Conservation (phyloP, 2,797 vertebrate species). For the Poliocrania exsul region DNA sequence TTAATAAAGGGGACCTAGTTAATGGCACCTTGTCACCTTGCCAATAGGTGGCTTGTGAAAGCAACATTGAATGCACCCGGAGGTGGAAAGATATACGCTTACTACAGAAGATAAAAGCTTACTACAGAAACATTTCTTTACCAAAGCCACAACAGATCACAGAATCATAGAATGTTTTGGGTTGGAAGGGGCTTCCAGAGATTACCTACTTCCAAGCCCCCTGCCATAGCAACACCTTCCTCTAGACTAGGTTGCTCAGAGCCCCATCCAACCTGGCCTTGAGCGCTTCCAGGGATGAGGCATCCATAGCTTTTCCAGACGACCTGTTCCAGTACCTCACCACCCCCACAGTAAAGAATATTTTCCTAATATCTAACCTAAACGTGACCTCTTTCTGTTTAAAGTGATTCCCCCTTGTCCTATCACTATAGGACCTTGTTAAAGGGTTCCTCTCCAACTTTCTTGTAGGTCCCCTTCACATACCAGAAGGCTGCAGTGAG, state of each 20-base stretch:
- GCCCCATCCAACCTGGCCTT: background rate
- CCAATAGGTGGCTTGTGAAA: background rate
- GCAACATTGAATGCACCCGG: background rate
- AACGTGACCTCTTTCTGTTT: background rate
- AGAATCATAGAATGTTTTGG: background rate
- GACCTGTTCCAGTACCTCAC: background rate
- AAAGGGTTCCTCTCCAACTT: background rate
- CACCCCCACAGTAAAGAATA: rapidly evolving
- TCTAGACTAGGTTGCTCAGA: background rate
- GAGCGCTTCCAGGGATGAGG: background rate
- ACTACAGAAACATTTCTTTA: background rate
- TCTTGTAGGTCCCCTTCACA: background rate
- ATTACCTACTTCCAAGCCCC: background rate
- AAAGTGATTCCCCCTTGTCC: background rate
- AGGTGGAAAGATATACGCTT: background rate
- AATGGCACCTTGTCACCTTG: background rate
- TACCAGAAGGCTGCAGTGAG: background rate
- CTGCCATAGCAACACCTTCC: background rate
- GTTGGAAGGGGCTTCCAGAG: background rate
- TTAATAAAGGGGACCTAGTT: background rate
- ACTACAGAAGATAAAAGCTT: background rate
- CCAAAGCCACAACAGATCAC: background rate
- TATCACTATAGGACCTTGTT: background rate
- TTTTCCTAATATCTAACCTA: background rate
- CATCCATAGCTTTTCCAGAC: rapidly evolving